phyloP scores from a whole-genome alignment of 2,888 invertebrate genomes.

The Campoletis raptor region DNA sequence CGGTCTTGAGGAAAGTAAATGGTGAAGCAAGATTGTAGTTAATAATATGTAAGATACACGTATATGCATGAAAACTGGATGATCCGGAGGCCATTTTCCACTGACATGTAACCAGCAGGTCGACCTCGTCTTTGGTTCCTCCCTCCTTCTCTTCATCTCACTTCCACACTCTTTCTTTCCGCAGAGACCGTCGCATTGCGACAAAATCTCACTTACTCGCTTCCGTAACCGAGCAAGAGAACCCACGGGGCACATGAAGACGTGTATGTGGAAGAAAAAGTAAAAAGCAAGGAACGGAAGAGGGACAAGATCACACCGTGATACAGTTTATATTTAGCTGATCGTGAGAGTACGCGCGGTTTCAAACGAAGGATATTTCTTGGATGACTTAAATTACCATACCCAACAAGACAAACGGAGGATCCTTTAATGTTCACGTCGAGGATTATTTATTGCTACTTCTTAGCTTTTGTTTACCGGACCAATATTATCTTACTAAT shows the following conservation, averaged over 20 bases:
- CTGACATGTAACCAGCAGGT: constrained; percentile 37
- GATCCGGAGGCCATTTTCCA: constrained; percentile 65
- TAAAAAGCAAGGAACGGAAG: constrained; percentile 27
- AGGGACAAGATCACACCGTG: constrained; percentile 55
- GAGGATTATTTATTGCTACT: constrained; percentile 52
- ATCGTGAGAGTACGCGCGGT: constrained; percentile 14
- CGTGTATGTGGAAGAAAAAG: constrained; percentile 28
- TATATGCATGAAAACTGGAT: constrained; percentile 44
- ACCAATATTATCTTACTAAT: constrained; percentile 58
- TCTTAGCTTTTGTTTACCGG: constrained; percentile 42
- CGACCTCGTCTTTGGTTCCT: constrained; percentile 43
- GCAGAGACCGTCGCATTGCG: constrained; percentile 67
- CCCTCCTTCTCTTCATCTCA: background rate
- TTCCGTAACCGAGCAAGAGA: constrained; percentile 58
- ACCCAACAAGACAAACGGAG: background rate
- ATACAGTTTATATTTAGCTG: constrained; percentile 67
- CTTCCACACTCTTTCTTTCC: constrained; percentile 30
- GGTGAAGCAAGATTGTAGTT: constrained; percentile 31
- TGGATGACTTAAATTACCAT: constrained; percentile 46
- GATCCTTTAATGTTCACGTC: constrained; percentile 35
- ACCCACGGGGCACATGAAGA: background rate
- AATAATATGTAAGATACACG: constrained; percentile 13
- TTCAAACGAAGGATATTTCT: constrained; percentile 26
- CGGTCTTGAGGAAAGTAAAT: constrained; percentile 30
- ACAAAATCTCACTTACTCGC: constrained; percentile 66